These are phyloP conservation scores for Drosophila pseudoobscura DNA, from an alignment of 1,140 invertebrate genomes.

Conservation along the genomic window DNA sequence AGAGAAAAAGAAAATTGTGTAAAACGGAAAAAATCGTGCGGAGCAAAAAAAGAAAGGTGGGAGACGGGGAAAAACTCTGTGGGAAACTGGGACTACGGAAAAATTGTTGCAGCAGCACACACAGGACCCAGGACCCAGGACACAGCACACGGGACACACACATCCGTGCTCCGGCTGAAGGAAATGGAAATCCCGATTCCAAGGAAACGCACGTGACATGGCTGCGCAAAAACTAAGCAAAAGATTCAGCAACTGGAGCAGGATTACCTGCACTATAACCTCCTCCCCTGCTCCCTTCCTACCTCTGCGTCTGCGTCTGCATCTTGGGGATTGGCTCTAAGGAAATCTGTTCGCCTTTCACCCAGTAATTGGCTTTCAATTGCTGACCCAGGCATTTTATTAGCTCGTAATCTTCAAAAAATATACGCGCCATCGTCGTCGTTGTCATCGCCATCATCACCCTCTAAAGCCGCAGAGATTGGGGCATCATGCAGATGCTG, in stretches of 20 bases:
- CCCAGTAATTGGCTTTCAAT: conserved; percentile 65
- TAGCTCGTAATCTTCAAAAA: conserved; percentile 33
- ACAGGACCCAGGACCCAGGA: background rate
- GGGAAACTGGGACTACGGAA: background rate
- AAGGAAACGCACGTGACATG: conserved; percentile 57
- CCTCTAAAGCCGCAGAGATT: conserved; percentile 20
- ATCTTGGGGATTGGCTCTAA: background rate
- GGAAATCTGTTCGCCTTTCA: conserved; percentile 18
- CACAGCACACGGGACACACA: background rate
- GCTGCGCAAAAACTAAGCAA: conserved; percentile 26
- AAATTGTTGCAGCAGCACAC: conserved; percentile 25
- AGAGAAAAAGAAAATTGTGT: conserved; percentile 66
- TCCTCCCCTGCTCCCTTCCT: background rate
- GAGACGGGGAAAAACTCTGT: background rate
- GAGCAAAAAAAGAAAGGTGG: background rate
- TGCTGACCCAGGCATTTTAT: conserved; percentile 47
- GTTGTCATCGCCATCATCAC: conserved; percentile 11
- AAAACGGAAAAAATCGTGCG: conserved; percentile 45
- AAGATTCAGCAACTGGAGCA: background rate
- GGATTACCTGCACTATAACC: conserved; percentile 30
- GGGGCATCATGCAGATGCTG: background rate
- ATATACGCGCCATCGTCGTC: background rate
- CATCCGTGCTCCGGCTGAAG: background rate
- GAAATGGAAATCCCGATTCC: conserved; percentile 1
- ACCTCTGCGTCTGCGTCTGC: too few relatives aligned